Evolutionary conservation across 1,140 invertebrate genomes (phyloP), one percentile per base, ranked within the genome.

Genomic region (Bombus pyrosoma): DNA sequence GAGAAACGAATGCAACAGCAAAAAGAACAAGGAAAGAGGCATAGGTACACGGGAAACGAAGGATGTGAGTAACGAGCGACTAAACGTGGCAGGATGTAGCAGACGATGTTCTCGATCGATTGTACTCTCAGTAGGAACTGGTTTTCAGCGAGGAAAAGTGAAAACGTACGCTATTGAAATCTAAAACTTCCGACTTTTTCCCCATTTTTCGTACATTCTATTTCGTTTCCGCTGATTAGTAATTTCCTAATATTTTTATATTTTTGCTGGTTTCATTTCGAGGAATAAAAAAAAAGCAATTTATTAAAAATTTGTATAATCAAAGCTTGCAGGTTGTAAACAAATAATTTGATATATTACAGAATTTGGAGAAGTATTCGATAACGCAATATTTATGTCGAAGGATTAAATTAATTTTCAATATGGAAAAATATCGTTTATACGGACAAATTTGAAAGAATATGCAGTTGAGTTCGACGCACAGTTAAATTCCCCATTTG

Each of bases 21-120:
- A 47, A 47, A n/a, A 34, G 39, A 53, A 53, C 18, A 8, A 53
- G 47, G 18, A 62, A 59, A 76, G 22, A 4, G 2, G 22, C 39
- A 43, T 9, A 32, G 47, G 47, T 8, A 53, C 15, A 18, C 10
- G 18, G 18, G 8, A 41, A 72, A 47, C 39, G 32, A 78, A 86
- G 74, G 83, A 89, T 78, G 79, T 69, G 79, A 88, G 75, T 80
- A 83, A 88, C 71, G 83, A 80, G 87, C 76, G 76, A 53, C 84
- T 73, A 66, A 69, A 34, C 73, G 53, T 37, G 81, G 69, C 75
- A 75, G 78, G 64, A 85, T 77, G 77, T 73, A 15, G 73, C 47
- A 8, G 47, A 53, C 47, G 47, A 53, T 79, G 79, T 73, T 43
- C 57, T 25, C 12, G 15, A 37, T 47, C 57, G 82, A 81, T 78